Evolutionary conservation across 2,888 invertebrate species (phyloP).

Genomic region (Sinopyrophorus schimmeli): DNA sequence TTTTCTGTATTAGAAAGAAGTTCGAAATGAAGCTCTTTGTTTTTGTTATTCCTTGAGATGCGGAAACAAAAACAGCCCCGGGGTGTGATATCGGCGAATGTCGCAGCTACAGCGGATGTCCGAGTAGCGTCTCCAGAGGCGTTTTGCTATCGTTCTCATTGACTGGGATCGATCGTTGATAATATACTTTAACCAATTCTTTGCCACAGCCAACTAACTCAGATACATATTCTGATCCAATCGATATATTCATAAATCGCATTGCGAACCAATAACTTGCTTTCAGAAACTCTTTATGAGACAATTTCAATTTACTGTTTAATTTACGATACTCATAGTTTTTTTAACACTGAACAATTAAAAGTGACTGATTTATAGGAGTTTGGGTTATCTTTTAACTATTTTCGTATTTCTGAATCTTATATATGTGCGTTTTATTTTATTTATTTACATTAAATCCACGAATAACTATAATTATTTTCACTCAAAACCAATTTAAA

Average conservation of each 20-base stretch:
- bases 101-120: conserved; percentile 29
- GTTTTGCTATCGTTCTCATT: conserved; percentile 27
- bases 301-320: no score
- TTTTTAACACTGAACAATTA: no score
- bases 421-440: no score
- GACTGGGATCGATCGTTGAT: conserved; percentile 28
- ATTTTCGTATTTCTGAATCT: no score
- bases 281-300: no score
- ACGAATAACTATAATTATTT: no score
- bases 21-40: conserved; percentile 37
- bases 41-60: conserved; percentile 36
- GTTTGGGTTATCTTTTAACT: no score
- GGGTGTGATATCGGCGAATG: conserved; percentile 38
- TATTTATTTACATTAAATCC: no score
- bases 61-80: conserved; percentile 38
- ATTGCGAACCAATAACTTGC: conserved; percentile 8
- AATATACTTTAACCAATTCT: conserved; percentile 24
- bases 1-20: conserved; percentile 31
- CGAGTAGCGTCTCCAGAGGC: conserved; percentile 30
- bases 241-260: conserved; percentile 8
- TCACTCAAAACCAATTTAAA: no score
- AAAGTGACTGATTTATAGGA: no score
- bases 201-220: conserved; percentile 10
- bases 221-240: conserved; percentile 8
- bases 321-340: no score